Base-by-base conservation (phyloP, 2,113 vertebrate species). In the Tetrax tetrax region DNA sequence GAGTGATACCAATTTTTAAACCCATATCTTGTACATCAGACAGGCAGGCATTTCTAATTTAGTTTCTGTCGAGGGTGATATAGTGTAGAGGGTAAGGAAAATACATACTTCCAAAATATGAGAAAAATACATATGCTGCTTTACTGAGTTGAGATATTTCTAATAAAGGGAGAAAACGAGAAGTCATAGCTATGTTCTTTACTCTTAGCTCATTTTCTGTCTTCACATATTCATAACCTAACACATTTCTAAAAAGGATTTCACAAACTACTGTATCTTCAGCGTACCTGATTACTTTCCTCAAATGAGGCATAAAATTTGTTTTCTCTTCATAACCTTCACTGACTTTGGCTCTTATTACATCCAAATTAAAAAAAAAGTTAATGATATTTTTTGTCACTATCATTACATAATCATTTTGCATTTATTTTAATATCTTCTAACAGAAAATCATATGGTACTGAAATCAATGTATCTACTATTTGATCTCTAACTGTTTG, bases 11-110 rank as follows among this genome's bases (percentile, higher is more conserved):
- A 16, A 60, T 47, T 89, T 89, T 85, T 54, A 91, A 71, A 81
- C 7, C 2, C 1, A 0, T 28, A 56, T 50, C 6, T 74, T 48
- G 8, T 38, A 28, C 9, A 51, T 1, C 3, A 47, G 6, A 48
- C 41, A 47, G 5, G 7, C 12, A 83, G 12, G 15, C 74, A 41
- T 63, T 85, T 83, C 35, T 86, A 21, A 2, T 33, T 90, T 24
- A 41, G 2, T 37, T 93, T 66, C 28, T 78, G 4, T 43, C 47
- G 35, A 89, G 13, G 7, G 5, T 56, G 72, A 57, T 35, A 47
- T 6, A 54, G 21, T 38, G 7, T 21, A 60, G 4, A 66, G 10
- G 4, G 14, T 28, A 37, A 64, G n/a, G 21, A 69, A 90, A 72
- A 35, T 4, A 59, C 2, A 8, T 21, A 75, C 7, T 70, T 90